phyloP scores from a whole-genome alignment of 2,888 invertebrate genomes.

The Steinernema hermaphroditum region DNA sequence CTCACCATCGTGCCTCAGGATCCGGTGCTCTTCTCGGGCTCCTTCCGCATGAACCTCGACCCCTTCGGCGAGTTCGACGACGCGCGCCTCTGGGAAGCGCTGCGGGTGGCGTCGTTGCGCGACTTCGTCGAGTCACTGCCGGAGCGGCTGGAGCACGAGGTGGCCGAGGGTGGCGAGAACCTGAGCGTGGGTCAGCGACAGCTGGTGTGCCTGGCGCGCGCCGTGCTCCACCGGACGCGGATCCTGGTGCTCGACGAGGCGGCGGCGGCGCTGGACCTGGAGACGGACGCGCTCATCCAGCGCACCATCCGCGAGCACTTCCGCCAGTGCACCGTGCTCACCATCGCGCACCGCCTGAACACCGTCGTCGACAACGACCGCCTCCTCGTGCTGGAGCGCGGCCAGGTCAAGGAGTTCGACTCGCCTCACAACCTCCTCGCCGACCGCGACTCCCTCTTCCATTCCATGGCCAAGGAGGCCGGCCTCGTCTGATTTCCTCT shows the following conservation, averaged over 20 bases:
- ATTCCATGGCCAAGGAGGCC: constrained; percentile 70
- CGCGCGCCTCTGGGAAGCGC: constrained; percentile 79
- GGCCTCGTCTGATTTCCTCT: constrained; percentile 29
- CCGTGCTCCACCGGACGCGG: constrained; percentile 68
- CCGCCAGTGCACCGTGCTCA: constrained; percentile 76
- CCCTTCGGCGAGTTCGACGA: constrained; percentile 81
- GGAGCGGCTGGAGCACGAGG: constrained; percentile 79
- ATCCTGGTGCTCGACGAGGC: constrained; percentile 67
- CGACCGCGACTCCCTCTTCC: constrained; percentile 75
- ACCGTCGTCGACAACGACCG: constrained; percentile 82
- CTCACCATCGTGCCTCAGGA: constrained; percentile 72
- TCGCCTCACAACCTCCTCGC: constrained; percentile 74
- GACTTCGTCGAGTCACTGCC: constrained; percentile 79
- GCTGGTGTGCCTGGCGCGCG: constrained; percentile 69
- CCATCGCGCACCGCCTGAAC: constrained; percentile 73
- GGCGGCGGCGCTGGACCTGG: constrained; percentile 69
- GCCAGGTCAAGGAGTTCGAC: constrained; percentile 76
- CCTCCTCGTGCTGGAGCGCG: constrained; percentile 77
- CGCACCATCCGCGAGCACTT: constrained; percentile 79
- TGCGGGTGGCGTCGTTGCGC: constrained; percentile 76
- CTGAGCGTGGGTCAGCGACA: constrained; percentile 70
- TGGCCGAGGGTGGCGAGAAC: constrained; percentile 89
- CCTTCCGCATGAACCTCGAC: constrained; percentile 86
- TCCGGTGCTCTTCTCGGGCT: constrained; percentile 90
- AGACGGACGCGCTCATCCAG: constrained; percentile 69